A percentile compares a stretch with the other conserved stretches of the same genome.
phyloP scores from a whole-genome alignment of 2,888 invertebrate genomes.

The Drosophila algonquin region DNA sequence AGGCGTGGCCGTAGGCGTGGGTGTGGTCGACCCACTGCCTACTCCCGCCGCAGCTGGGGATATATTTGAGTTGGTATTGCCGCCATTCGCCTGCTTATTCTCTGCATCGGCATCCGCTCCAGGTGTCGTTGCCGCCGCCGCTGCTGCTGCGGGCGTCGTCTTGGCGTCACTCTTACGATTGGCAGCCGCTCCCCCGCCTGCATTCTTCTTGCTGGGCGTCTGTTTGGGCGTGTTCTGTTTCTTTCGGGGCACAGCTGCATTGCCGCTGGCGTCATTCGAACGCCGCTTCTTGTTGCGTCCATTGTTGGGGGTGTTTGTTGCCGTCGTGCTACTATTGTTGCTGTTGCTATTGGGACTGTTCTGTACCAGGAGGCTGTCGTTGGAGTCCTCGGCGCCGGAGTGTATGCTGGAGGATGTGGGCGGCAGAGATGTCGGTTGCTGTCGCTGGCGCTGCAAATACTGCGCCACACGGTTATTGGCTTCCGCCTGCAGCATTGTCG shows the following conservation, averaged over 20 bases:
- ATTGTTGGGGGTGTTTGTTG: slow-evolving; percentile 5
- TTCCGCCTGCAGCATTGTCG: slow-evolving; percentile 75
- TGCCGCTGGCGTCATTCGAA: slow-evolving; percentile 74
- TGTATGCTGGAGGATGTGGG: slow-evolving; percentile 64
- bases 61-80: slow-evolving; percentile 53
- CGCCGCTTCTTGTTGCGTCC: slow-evolving; percentile 79
- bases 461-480: slow-evolving; percentile 76
- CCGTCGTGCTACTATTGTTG: slow-evolving; percentile 45
- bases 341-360: slow-evolving; percentile 80
- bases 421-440: slow-evolving; percentile 53
- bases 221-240: slow-evolving; percentile 80
- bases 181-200: slow-evolving; percentile 13
- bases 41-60: slow-evolving; percentile 15
- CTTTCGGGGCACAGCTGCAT: slow-evolving; percentile 81
- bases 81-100: slow-evolving; percentile 73
- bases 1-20: slow-evolving; percentile 37
- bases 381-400: slow-evolving; percentile 83
- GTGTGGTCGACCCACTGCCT: slow-evolving; percentile 8
- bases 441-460: slow-evolving; percentile 64
- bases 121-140: slow-evolving; percentile 20
- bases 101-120: slow-evolving; percentile 74
- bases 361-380: slow-evolving; percentile 81
- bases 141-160: slow-evolving; percentile 16
- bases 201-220: slow-evolving; percentile 66
- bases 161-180: slow-evolving; percentile 73